Base-by-base conservation (phyloP, 2,888 invertebrate genomes). In the Argyra leucocephala region DNA sequence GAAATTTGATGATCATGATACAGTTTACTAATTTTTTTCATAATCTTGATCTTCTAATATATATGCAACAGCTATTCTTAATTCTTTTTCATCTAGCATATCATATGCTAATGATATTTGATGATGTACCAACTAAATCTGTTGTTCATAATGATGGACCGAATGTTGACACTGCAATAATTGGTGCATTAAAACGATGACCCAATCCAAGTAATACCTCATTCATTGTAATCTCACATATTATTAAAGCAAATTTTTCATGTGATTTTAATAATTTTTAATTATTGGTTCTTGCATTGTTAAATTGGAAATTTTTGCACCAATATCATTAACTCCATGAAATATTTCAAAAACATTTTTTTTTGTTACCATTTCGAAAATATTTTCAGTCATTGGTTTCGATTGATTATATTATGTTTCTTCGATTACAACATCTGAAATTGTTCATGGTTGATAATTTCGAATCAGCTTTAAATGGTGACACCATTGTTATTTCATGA, bases 31-130 rank as follows among this genome's bases (percentile, higher is more conserved):
- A 76, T 66, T 18, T 73, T 70, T 57, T 60, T 70, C 75, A 67
- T 78, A 83, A 72, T 67, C 73, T n/a, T 74, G 71, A 73, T 81
- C 78, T 36, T 74, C 66, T 0, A 80, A 62, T 23, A 84, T 73
- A 69, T 82, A 73, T 0, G 70, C 67, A 12, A 81, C 68, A 0
- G 77, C 74, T 58, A 74, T 61, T 1, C 69, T 67, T 0, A 81
- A 70, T 0, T 72, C 67, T 0, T 71, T 66, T 26, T 73, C 72
- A 1, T 76, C 79, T 3, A 80, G 73, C 9, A 76, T 73, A 31
- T 74, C 74, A 26, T 76, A 79, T 66, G 74, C 72, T 12, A 81
- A 61, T 2, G 73, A 74, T 9, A 78, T 65, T 0, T 36, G 65
- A 64, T 9, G 71, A 68, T 22, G 64, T 57, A 22, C 64, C 66